Conservation (phyloP, 2,888 invertebrate species). For the Nephrotoma appendiculata region DNA sequence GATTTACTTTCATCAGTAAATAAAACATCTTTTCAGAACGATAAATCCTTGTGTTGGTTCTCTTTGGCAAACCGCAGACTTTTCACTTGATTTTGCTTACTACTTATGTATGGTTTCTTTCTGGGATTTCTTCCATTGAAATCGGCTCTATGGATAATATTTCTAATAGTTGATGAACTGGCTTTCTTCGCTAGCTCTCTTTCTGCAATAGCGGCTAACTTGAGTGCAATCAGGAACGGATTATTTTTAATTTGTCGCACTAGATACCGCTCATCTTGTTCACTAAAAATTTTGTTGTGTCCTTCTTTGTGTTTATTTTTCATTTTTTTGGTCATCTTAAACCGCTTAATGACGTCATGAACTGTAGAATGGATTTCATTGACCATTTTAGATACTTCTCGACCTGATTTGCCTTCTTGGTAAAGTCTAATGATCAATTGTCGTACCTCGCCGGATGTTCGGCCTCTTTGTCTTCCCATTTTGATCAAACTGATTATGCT, state of each 20-base stretch:
- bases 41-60: conserved; percentile 3
- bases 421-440: not conserved
- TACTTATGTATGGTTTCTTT: not conserved
- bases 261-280: too few relatives aligned
- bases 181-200: not conserved
- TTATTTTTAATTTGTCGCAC: too few relatives aligned
- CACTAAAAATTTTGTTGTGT: not conserved
- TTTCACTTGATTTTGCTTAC: not conserved
- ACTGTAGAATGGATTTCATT: not conserved
- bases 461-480: not conserved
- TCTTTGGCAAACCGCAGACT: not conserved
- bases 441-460: not conserved
- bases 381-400: not conserved
- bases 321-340: not conserved
- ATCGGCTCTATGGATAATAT: conserved; percentile 1
- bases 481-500: not conserved
- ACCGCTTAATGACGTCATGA: not conserved
- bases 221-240: not conserved
- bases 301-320: not conserved
- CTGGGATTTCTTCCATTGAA: not conserved
- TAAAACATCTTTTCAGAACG: conserved; percentile 3
- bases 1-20: conserved; percentile 2
- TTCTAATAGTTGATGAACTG: conserved; percentile 4
- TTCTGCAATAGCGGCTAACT: not conserved
- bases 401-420: too few relatives aligned